phyloP scores from a whole-genome alignment of 1,140 invertebrate genomes.

The Drosophila saltans region DNA sequence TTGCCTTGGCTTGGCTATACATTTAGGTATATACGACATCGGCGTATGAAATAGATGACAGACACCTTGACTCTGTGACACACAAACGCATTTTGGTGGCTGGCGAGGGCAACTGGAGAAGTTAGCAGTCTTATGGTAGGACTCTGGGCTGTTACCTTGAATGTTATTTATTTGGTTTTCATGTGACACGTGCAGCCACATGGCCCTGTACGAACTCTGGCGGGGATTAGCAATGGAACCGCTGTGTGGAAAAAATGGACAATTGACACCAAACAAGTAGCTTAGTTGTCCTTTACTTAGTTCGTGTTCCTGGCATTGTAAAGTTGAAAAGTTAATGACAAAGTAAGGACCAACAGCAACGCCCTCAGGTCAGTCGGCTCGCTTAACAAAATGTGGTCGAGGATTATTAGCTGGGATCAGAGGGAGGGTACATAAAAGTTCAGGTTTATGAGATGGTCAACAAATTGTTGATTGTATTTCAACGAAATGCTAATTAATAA shows the following conservation, averaged over 20 bases:
- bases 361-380: conserved; percentile 24
- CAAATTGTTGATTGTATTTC: background rate
- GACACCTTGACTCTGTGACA: conserved; percentile 76
- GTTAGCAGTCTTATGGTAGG: conserved; percentile 16
- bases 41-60: background rate
- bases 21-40: background rate
- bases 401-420: background rate
- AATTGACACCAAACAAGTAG: background rate
- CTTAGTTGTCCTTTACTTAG: conserved; percentile 3
- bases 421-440: background rate
- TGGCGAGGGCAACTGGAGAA: conserved; percentile 26
- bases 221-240: conserved; percentile 26
- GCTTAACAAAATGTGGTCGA: background rate
- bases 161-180: conserved; percentile 41
- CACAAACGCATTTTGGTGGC: conserved; percentile 45
- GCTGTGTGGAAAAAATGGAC: conserved; percentile 11
- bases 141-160: conserved; percentile 65
- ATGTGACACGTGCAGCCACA: conserved; percentile 16
- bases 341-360: conserved; percentile 8
- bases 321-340: conserved; percentile 28
- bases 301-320: conserved; percentile 9
- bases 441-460: background rate
- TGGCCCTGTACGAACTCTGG: conserved; percentile 10
- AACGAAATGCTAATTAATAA: no score
- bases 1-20: conserved; percentile 7